Base-by-base conservation (phyloP, 2,888 invertebrate species). In the Melinaea menophilus region DNA sequence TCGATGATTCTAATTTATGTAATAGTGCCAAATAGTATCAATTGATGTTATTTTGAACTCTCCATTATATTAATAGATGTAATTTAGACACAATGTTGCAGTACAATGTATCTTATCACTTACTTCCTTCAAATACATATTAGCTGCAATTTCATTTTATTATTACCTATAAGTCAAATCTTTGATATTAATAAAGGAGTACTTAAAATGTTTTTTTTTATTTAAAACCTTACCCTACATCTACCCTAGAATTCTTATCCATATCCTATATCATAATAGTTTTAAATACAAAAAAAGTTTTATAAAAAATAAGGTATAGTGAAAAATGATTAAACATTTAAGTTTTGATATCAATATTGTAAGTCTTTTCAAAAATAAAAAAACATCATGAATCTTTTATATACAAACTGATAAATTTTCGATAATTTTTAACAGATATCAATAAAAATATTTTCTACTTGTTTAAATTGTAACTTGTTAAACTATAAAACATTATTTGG, bases 1-100 rank as follows among this genome's bases (percentile, higher is more conserved):
- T 84, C 77, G 77, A 79, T 79, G 79, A 75, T 80, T 82, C 77
- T 78, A 68, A 78, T 83, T 81, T 79, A 79, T 76, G 74, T 83
- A 81, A 80, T 84, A 86, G 88, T 86, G 86, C 89, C 88, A 88
- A 80, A 82, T 86, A 86, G 80, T 75, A 73, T 76, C 71, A 67
- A 74, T 57, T 72, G 71, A 72, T 73, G 68, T 75, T 75, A 75
- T 71, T 67, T 58, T 55, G 13, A 45, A 34, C 22, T 71, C 71
- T 72, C 70, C 71, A 79, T 73, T 74, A 68, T 77, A 75, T 74
- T 72, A 70, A 74, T 74, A 68, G 73, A 69, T 71, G 63, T 79
- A 83, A 82, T 81, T 72, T 76, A 48, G 56, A 37, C 34, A 73
- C 75, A 78, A 75, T 77, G 77, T 78, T 75, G 79, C 74, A 75